Evolutionary conservation across 64 coral and sea anemone species (phyloP), one percentile per base, ranked within the genome.

Genomic region (Pachyseris speciosa): DNA sequence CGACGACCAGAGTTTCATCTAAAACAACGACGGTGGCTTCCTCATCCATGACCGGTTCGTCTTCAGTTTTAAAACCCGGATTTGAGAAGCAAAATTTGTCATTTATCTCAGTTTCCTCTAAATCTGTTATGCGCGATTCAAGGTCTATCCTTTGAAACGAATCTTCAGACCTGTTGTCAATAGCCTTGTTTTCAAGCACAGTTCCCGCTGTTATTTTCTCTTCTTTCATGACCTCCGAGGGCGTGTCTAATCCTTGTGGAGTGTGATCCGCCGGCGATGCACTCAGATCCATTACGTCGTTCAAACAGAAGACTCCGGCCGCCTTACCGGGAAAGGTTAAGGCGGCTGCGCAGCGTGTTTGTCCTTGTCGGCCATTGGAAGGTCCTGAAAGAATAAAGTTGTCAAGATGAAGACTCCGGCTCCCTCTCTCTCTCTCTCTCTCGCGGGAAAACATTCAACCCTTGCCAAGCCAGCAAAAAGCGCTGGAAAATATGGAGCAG

Each of bases 81-180:
- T 81, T 81, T 81, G 77, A 59, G 63, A 81, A 81, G 37, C 77
- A 44, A 74, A 74, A 74, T 25, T 74, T 40, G 20, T 27, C 29
- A 28, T 39, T 40, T 5, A 11, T 24, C 77, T 28, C 12, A 20
- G 33, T 8, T 60, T 81, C 40, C 3, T 61, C 31, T 38, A 57
- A 3, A 26, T 37, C 50, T 20, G 15, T 12, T 20, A 59, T 2
- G 26, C 27, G 15, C 19, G 8, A n/a, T n/a, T 59, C 75, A 38
- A 22, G 13, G 9, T 12, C 34, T 37, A 22, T 37, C 31, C 37
- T 60, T n/a, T 22, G 8, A 10, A 10, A 33, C 7, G 50, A 33
- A 38, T 58, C 50, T 58, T 0, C 17, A 11, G 5, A 13, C 19
- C 42, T 49, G 2, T 75, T 25, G 13, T 75, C 20, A 45, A 25